phyloP scores from a whole-genome alignment of 2,113 vertebrate species.

The Accipiter virgatus region DNA sequence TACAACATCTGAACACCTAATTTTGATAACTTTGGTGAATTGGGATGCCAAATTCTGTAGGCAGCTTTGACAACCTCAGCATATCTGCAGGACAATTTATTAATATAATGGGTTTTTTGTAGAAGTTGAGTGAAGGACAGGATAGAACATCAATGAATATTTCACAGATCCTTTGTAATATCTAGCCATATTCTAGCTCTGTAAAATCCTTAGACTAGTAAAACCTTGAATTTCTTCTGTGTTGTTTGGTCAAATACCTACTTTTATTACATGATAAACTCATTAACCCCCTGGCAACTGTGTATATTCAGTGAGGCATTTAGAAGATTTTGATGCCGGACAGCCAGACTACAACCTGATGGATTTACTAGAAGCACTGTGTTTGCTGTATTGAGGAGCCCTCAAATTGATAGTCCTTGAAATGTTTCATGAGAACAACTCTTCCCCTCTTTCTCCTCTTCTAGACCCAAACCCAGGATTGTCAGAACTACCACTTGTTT shows the following conservation, averaged over 20 bases:
- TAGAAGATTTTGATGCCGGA: neutral
- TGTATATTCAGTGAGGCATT: neutral
- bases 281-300: neutral
- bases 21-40: neutral
- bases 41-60: neutral
- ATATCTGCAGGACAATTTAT: neutral
- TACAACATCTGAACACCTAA: neutral
- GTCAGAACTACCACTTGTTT: neutral
- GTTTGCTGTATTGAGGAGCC: neutral
- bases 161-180: neutral
- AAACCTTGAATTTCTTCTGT: neutral
- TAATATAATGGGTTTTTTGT: neutral
- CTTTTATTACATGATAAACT: neutral
- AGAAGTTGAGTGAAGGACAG: neutral
- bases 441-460: neutral
- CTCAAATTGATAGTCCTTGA: neutral
- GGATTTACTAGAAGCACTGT: neutral
- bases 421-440: neutral
- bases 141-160: neutral
- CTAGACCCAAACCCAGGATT: neutral
- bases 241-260: neutral
- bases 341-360: neutral
- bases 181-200: neutral
- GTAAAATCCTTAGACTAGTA: neutral
- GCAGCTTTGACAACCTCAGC: neutral